These are phyloP conservation scores for Pseudotriccus pelzelni DNA, from an alignment of 2,797 vertebrate genomes.

Conservation along the genomic window DNA sequence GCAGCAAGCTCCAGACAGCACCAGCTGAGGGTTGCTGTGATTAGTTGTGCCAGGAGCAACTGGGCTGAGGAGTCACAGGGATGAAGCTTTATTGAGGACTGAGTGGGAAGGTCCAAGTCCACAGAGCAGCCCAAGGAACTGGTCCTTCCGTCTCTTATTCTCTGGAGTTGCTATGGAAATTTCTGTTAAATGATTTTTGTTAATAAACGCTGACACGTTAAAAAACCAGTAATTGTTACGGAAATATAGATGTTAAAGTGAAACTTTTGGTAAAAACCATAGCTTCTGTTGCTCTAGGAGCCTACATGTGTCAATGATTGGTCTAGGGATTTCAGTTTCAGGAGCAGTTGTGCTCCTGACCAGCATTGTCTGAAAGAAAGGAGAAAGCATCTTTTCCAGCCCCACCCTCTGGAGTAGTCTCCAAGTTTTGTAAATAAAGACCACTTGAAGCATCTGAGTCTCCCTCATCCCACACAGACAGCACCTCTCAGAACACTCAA, in stretches of 20 bases:
- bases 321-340: background rate
- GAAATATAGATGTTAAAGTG: background rate
- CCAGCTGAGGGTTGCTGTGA: background rate
- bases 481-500: background rate
- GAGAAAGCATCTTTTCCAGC: background rate
- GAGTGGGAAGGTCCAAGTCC: background rate
- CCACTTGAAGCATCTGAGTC: background rate
- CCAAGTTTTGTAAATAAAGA: background rate
- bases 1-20: background rate
- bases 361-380: fast-evolving
- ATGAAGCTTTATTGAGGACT: background rate
- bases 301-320: background rate
- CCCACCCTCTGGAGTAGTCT: background rate
- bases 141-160: background rate
- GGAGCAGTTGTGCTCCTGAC: background rate
- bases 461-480: background rate
- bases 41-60: background rate
- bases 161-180: background rate
- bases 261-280: background rate
- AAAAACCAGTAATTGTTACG: background rate
- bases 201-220: background rate
- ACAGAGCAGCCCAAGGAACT: background rate
- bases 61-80: background rate
- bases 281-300: background rate
- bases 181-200: background rate